Conservation (phyloP, 2,113 vertebrate genomes). For the cattle (Bos taurus) region ARS-UCD2.0 NC_037339.1:46340501-46341000, state of each 20-base stretch:
- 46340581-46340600: neutral
- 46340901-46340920: neutral
- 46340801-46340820: neutral
- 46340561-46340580: neutral
- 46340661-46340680: neutral
- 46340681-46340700: neutral
- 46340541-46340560: neutral
- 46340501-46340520: neutral
- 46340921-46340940: neutral
- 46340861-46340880: neutral
- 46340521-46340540: neutral
- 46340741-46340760: neutral
- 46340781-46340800: neutral
- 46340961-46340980: neutral
- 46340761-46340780: neutral
- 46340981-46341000: neutral
- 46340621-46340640: neutral
- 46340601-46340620: neutral
- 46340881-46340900: neutral
- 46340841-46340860: neutral
- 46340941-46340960: conserved; percentile 1
- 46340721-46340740: neutral
- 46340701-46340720: neutral
- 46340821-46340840: neutral
- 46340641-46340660: neutral